A percentile compares a stretch with the other conserved stretches of the same genome.
These are phyloP conservation scores for Entomyzon cyanotis DNA, from an alignment of 2,113 vertebrate species.

Conservation along the genomic window DNA sequence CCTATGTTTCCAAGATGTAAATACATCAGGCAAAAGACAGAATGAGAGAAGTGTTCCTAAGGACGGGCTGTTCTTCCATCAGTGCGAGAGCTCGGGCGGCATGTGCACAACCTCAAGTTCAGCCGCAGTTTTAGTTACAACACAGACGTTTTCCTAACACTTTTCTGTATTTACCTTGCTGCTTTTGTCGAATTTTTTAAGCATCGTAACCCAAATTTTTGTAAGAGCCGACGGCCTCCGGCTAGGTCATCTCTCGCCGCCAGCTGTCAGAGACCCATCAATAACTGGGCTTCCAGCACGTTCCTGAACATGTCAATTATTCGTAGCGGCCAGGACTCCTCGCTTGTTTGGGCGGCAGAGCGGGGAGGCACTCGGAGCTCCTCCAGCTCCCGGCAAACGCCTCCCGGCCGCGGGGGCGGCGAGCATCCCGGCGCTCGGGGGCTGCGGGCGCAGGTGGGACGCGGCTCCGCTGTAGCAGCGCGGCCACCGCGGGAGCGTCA, in stretches of 20 bases:
- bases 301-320: neutral
- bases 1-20: neutral
- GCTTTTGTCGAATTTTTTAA: neutral
- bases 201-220: neutral
- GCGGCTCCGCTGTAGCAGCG: neutral
- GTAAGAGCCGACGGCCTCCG: neutral
- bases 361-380: neutral
- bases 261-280: neutral
- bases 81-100: neutral
- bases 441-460: neutral
- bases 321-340: neutral
- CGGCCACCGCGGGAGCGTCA: neutral
- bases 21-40: neutral
- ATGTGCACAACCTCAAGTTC: neutral
- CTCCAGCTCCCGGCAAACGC: neutral
- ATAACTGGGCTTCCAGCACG: neutral
- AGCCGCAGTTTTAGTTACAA: neutral
- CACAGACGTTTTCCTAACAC: neutral
- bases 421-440: neutral
- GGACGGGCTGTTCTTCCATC: neutral
- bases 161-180: neutral
- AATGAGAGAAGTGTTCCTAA: neutral
- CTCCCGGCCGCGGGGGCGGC: neutral
- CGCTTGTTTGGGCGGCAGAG: neutral
- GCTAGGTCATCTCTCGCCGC: neutral